phyloP scores from a whole-genome alignment of 1,140 invertebrate species.

The Gryllus bimaculatus region DNA sequence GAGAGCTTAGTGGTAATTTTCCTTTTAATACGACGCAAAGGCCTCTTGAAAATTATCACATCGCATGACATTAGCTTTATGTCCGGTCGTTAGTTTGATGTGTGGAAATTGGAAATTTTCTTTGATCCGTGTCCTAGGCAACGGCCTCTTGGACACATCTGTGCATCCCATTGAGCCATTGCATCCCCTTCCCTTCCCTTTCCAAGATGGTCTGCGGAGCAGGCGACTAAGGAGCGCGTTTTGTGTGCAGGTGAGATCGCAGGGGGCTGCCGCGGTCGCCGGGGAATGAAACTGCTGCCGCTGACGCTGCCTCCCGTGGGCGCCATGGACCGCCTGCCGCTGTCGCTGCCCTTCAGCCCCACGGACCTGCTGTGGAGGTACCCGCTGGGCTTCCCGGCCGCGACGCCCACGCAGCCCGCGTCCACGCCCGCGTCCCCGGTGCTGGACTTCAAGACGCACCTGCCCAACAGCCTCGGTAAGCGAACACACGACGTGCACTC shows the following conservation, averaged over 20 bases:
- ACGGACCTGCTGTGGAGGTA: conserved; percentile 75
- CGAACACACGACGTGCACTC: conserved; percentile 7
- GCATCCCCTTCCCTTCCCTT: too few relatives aligned
- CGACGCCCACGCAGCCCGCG: conserved; percentile 31
- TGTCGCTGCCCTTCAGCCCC: conserved; percentile 58
- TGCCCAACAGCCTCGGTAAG: conserved; percentile 60
- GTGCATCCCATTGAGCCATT: too few relatives aligned
- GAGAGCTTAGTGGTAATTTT: too few relatives aligned
- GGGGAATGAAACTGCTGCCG: conserved; percentile 35
- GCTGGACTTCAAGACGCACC: conserved; percentile 76
- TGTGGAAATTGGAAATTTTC: too few relatives aligned
- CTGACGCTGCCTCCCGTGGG: conserved; percentile 30
- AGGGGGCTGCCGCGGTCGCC: not conserved
- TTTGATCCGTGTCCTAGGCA: too few relatives aligned
- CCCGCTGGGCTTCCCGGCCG: conserved; percentile 51
- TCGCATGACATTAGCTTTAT: too few relatives aligned
- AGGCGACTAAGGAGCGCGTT: too few relatives aligned
- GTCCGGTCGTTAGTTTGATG: too few relatives aligned
- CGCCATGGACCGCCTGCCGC: conserved; percentile 49
- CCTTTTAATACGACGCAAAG: too few relatives aligned
- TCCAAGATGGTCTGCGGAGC: too few relatives aligned
- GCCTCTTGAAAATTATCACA: too few relatives aligned
- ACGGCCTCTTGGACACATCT: too few relatives aligned
- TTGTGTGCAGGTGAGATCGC: not conserved
- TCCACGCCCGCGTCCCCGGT: conserved; percentile 45